Evolutionary conservation across 1,140 invertebrate species (phyloP).

Genomic region (Marisa cornuarietis): DNA sequence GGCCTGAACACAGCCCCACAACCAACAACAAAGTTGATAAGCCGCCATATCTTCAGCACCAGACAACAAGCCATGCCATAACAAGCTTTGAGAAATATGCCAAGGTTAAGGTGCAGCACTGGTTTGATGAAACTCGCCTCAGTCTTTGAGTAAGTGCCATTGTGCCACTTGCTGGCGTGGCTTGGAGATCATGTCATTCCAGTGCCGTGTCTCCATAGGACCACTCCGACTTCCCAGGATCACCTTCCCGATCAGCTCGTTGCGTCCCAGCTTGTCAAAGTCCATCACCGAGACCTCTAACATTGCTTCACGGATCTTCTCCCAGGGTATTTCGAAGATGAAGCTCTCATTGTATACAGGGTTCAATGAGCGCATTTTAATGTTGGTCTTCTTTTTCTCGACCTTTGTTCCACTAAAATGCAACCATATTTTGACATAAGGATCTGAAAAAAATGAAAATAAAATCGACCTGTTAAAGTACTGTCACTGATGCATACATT

Average conservation of each 20-base stretch:
- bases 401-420: conserved; percentile 69
- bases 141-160: conserved; percentile 80
- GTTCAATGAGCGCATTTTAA: conserved; percentile 70
- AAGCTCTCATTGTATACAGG: conserved; percentile 74
- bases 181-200: conserved; percentile 89
- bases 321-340: conserved; percentile 71
- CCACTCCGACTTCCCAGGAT: conserved; percentile 82
- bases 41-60: too few relatives aligned
- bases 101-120: too few relatives aligned
- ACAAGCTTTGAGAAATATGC: too few relatives aligned
- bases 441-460: conserved; percentile 67
- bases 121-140: conserved; percentile 16
- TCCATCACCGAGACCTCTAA: conserved; percentile 89
- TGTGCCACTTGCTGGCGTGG: conserved; percentile 84
- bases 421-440: conserved; percentile 73
- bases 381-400: conserved; percentile 73
- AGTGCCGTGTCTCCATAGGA: conserved; percentile 85
- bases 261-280: conserved; percentile 88
- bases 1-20: too few relatives aligned
- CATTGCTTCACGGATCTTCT: conserved; percentile 84
- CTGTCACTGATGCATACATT: background rate
- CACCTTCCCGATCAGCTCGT: conserved; percentile 89
- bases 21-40: too few relatives aligned
- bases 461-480: conserved; percentile 6
- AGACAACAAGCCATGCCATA: too few relatives aligned